Conservation (phyloP, 2,797 vertebrate species). For the Cossypha niveicapilla region DNA sequence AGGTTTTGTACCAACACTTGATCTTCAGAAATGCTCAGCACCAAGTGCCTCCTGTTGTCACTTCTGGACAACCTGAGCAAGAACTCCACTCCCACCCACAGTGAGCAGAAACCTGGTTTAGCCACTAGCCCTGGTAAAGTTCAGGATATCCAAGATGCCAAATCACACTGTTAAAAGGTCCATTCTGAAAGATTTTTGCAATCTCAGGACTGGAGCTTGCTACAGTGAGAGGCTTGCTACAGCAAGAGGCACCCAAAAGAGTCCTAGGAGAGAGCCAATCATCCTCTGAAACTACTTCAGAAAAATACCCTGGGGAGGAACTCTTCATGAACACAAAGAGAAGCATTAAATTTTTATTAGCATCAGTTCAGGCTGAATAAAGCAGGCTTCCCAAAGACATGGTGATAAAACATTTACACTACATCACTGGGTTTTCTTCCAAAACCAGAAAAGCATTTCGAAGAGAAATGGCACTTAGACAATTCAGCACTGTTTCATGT, state of each 20-base stretch:
- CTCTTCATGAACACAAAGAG: background rate
- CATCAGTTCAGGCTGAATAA: constrained; percentile 4
- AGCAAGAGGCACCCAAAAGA: background rate
- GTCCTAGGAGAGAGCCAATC: background rate
- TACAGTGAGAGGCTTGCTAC: background rate
- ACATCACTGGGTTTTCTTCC: background rate
- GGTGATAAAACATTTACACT: constrained; percentile 17
- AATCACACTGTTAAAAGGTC: background rate
- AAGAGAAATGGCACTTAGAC: background rate
- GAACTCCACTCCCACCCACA: background rate
- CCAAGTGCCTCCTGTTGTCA: background rate
- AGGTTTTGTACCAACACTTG: background rate
- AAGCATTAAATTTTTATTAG: constrained; percentile 19
- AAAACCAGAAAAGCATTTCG: background rate
- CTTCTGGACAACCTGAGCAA: background rate
- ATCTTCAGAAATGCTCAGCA: background rate
- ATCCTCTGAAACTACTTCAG: background rate
- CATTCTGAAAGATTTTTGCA: background rate
- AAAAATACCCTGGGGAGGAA: background rate
- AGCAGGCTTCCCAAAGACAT: background rate
- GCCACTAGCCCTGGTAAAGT: background rate
- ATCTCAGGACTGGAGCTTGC: background rate
- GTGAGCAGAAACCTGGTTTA: background rate
- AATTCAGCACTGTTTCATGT: background rate
- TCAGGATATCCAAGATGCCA: background rate